A percentile compares a stretch with the other conserved stretches of the same genome.
Conservation (phyloP, 2,797 vertebrate genomes). For the Scomberomorus guttatus region DNA sequence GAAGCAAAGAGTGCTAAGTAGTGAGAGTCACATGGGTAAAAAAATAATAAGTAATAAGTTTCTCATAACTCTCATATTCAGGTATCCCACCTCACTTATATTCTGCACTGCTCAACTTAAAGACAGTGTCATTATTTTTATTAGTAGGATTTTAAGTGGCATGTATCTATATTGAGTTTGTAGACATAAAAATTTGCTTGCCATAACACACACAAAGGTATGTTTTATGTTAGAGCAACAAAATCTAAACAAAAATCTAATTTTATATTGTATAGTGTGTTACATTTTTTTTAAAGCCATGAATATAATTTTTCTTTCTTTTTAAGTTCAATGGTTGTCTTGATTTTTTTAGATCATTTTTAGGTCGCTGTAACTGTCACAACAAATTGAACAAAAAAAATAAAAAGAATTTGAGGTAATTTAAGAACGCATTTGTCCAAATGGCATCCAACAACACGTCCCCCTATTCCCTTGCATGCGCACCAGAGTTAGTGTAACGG, state of each 20-base stretch:
- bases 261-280: neutral
- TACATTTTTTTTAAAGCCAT: too few species aligned
- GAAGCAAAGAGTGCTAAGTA: conserved; percentile 12
- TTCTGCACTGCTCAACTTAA: neutral
- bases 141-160: too few species aligned
- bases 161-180: too few species aligned
- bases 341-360: neutral
- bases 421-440: conserved; percentile 7
- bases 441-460: conserved; percentile 16
- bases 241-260: neutral
- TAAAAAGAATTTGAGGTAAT: neutral
- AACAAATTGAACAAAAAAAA: neutral
- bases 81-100: neutral
- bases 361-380: neutral
- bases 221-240: neutral
- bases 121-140: neutral
- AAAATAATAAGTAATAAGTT: neutral
- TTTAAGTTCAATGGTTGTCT: neutral
- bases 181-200: neutral
- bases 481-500: conserved; percentile 24
- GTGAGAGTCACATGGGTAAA: conserved; percentile 14
- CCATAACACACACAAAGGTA: too few species aligned
- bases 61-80: neutral
- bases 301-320: too few species aligned
- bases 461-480: neutral